Evolutionary conservation across 2,888 invertebrate genomes (phyloP).

Genomic region (Xanthorhoe spadicearia): DNA sequence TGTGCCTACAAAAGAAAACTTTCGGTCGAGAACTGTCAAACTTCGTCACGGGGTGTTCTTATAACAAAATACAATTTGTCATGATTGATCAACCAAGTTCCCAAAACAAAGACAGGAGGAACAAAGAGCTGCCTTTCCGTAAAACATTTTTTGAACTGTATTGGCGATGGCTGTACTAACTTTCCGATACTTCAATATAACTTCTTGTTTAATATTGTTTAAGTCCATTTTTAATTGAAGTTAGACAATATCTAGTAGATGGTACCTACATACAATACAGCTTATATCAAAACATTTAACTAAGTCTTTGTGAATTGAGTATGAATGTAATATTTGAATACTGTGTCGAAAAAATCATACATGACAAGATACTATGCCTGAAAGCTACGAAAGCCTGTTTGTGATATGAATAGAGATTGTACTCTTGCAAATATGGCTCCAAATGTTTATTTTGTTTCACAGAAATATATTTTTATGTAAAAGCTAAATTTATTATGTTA

Average conservation of each 20-base stretch:
- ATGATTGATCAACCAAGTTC: conserved; percentile 81
- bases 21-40: conserved; percentile 71
- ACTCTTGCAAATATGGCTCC: neutral
- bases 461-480: neutral
- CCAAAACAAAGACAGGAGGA: conserved; percentile 66
- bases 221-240: neutral
- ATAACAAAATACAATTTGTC: conserved; percentile 80
- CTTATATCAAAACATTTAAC: neutral
- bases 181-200: conserved; percentile 28
- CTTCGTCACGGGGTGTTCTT: conserved; percentile 68
- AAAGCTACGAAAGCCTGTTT: neutral
- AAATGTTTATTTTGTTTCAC: neutral
- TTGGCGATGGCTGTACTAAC: conserved; percentile 27
- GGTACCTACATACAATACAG: neutral
- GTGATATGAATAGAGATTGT: conserved; percentile 2
- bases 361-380: neutral
- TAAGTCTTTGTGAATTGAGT: neutral
- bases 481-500: too few species aligned
- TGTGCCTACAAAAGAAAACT: conserved; percentile 65
- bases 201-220: neutral
- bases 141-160: conserved; percentile 54
- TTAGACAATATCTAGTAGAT: neutral
- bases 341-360: neutral
- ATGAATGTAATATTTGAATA: neutral
- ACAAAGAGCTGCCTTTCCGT: conserved; percentile 63